Evolutionary conservation across 2,888 invertebrate genomes (phyloP), one percentile per base, ranked within the genome.

Genomic region (Drosophila seclusa): DNA sequence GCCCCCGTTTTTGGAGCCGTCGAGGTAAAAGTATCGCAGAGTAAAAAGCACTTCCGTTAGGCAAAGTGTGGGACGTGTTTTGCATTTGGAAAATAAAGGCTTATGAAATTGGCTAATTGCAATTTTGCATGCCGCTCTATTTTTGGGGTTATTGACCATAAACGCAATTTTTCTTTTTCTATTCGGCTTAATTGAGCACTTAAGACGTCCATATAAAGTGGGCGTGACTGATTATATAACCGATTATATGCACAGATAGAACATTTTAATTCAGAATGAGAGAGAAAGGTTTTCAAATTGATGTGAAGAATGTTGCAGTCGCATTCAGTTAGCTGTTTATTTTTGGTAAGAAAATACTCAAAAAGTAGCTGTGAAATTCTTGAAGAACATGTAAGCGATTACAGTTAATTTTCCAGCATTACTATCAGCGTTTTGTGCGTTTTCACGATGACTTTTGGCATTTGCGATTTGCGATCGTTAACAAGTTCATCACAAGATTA

Each of bases 91-190:
- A 54, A 24, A 16, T 2, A 53, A 64, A 59, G 45, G 61, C 66
- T 89, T 81, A 76, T 86, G 89, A 82, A 77, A 83, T 70, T 69
- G 34, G 31, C 53, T 48, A 34, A 57, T 49, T 45, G 18, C 63
- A 50, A 80, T 36, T 77, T 81, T 71, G 82, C 68, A 61, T 72
- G 71, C 60, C 65, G 29, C 78, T 78, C 67, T 54, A 79, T 86
- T 80, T 89, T 82, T 89, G 89, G 89, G 89, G 87, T 89, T 85
- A 89, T 85, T 89, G 85, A 85, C 89, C 85, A 89, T 85, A 85
- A 89, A 84, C 74, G 79, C 87, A 60, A 64, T 71, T 67, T n/a
- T 67, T 32, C 45, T 42, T 53, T 49, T 84, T 67, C 24, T 21
- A 32, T 24, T 50, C 18, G 18, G 18, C 62, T 54, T 63, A 63